These are phyloP conservation scores for Sprattus sprattus DNA, from an alignment of 2,113 vertebrate genomes.

Conservation along the genomic window DNA sequence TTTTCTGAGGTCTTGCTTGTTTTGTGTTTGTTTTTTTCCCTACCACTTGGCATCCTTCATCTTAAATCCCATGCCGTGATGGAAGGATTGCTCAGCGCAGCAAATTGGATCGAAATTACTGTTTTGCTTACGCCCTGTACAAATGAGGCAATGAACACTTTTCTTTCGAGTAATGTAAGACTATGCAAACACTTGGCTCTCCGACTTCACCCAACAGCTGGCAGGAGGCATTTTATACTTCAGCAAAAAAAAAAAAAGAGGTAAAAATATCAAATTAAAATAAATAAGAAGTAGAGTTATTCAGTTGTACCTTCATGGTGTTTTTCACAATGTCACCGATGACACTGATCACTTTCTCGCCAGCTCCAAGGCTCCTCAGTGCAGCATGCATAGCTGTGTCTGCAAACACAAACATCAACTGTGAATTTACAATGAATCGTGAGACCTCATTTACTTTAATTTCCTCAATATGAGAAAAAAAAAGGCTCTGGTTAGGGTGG, in stretches of 20 bases:
- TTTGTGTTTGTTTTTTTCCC: background rate
- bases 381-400: slow-evolving; percentile 82
- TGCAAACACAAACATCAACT: slow-evolving; percentile 48
- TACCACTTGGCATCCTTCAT: background rate
- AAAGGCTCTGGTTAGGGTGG: background rate
- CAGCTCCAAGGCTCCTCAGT: slow-evolving; percentile 79
- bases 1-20: background rate
- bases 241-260: background rate
- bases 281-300: background rate
- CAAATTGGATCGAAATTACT: slow-evolving; percentile 5
- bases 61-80: background rate
- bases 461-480: background rate
- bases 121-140: background rate
- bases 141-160: background rate
- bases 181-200: background rate
- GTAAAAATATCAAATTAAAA: background rate
- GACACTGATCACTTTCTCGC: slow-evolving; percentile 78
- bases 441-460: background rate
- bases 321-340: slow-evolving; percentile 75
- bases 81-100: slow-evolving; percentile 1
- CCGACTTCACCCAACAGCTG: background rate
- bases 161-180: background rate
- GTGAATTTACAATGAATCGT: background rate
- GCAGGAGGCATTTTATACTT: background rate
- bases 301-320: slow-evolving; percentile 76